Evolutionary conservation across 2,113 vertebrate species (phyloP).

Genomic region (Odocoileus virginianus): DNA sequence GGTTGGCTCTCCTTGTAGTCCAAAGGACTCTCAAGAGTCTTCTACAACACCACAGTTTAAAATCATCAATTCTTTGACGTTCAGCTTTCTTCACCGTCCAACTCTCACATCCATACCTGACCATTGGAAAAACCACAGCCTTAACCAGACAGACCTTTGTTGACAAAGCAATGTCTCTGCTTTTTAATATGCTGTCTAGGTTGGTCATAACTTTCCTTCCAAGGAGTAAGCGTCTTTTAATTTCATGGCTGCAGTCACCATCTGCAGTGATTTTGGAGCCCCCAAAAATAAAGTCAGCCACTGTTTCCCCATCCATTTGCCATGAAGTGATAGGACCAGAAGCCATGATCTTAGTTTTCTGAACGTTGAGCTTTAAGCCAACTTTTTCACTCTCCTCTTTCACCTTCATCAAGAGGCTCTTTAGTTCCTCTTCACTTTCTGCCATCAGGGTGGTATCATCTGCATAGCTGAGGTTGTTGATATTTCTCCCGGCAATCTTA

Average conservation of each 20-base stretch:
- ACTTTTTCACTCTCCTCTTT: neutral
- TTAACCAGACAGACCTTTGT: fast-evolving
- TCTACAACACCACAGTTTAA: neutral
- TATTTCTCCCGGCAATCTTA: neutral
- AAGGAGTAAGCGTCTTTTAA: neutral
- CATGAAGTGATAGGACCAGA: neutral
- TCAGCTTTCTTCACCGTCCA: neutral
- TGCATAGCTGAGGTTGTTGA: neutral
- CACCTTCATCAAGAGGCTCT: neutral
- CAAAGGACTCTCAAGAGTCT: neutral
- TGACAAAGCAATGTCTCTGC: neutral
- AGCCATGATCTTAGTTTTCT: neutral
- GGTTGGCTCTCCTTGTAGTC: neutral
- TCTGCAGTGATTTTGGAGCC: neutral
- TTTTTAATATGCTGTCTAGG: neutral
- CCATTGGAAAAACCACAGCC: neutral
- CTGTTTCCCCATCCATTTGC: neutral
- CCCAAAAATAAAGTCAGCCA: fast-evolving
- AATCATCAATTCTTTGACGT: neutral
- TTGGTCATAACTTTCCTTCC: neutral
- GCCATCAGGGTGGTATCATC: neutral
- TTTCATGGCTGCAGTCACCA: neutral
- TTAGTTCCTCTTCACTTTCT: neutral
- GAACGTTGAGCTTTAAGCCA: neutral
- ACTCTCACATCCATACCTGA: neutral